Percentiles rank a stretch among this genome's conserved stretches.
Evolutionary conservation across 2,888 invertebrate species (phyloP).

Genomic region (Petrolisthes manimaculis): DNA sequence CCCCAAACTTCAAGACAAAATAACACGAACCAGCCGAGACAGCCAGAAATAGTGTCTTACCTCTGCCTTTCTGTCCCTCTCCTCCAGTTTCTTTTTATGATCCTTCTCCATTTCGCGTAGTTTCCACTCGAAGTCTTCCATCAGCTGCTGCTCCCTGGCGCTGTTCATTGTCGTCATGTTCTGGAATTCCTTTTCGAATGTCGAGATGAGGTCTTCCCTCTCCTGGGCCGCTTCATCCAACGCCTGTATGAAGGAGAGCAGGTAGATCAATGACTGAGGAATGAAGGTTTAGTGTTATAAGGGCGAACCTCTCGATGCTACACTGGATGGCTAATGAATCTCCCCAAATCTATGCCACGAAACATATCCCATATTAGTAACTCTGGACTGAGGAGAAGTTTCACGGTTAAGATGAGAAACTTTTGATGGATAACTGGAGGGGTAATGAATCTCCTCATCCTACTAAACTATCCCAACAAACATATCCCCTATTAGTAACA

Average conservation of each 20-base stretch:
- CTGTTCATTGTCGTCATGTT: conserved; percentile 78
- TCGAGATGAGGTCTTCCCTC: conserved; percentile 74
- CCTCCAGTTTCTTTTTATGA: conserved; percentile 66
- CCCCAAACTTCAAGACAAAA: too few relatives aligned
- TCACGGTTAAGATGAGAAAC: too few relatives aligned
- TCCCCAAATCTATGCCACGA: too few relatives aligned
- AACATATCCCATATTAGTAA: too few relatives aligned
- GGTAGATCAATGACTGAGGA: background rate
- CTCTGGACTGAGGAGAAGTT: too few relatives aligned
- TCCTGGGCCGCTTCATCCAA: conserved; percentile 77
- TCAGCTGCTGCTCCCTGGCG: conserved; percentile 67
- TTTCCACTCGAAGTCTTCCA: conserved; percentile 68
- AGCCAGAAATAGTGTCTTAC: conserved; percentile 31
- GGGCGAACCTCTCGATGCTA: too few relatives aligned
- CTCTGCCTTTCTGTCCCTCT: conserved; percentile 62
- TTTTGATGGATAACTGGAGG: too few relatives aligned
- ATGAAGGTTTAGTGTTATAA: background rate
- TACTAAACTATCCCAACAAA: too few relatives aligned
- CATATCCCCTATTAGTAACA: too few relatives aligned
- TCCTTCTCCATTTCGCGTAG: conserved; percentile 67
- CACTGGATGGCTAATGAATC: too few relatives aligned
- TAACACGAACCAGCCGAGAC: too few relatives aligned
- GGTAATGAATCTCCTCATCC: too few relatives aligned
- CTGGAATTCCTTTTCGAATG: conserved; percentile 80
- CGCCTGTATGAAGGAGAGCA: conserved; percentile 68